A percentile compares a stretch with the other conserved stretches of the same genome.
Conservation (phyloP, 1,140 invertebrate species). For the Octopus sinensis region DNA sequence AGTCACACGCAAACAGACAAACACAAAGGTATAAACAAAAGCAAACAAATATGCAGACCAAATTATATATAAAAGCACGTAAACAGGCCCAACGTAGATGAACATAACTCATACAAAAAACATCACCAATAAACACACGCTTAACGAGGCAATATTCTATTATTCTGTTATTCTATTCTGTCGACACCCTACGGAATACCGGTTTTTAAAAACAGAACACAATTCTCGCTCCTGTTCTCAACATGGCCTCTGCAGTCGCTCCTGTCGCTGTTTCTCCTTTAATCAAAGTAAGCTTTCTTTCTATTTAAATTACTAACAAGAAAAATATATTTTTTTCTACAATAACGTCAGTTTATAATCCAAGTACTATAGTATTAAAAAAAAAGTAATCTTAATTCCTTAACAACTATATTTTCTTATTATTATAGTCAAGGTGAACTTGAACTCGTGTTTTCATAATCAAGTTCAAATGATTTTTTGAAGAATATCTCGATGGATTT, state of each 20-base stretch:
- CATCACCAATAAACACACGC: no score
- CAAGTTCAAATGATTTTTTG: background rate
- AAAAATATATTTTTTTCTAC: background rate
- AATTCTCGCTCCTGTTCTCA: background rate
- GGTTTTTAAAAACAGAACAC: background rate
- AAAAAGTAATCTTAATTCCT: background rate
- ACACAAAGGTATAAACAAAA: background rate
- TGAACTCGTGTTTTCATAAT: background rate
- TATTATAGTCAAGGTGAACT: conserved; percentile 1
- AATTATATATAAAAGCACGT: background rate
- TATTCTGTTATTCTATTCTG: background rate
- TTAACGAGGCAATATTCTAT: background rate
- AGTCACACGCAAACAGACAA: background rate
- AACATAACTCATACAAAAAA: background rate
- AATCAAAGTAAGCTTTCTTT: background rate
- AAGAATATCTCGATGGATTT: no score
- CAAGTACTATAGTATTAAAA: background rate
- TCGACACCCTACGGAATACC: background rate
- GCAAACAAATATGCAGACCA: background rate
- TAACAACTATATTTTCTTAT: background rate
- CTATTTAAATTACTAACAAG: background rate
- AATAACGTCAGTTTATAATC: background rate
- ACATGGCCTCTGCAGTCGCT: background rate
- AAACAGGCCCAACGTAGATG: background rate
- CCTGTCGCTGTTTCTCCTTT: background rate